Conservation (phyloP, 2,797 vertebrate species). For the Acomys russatus region DNA sequence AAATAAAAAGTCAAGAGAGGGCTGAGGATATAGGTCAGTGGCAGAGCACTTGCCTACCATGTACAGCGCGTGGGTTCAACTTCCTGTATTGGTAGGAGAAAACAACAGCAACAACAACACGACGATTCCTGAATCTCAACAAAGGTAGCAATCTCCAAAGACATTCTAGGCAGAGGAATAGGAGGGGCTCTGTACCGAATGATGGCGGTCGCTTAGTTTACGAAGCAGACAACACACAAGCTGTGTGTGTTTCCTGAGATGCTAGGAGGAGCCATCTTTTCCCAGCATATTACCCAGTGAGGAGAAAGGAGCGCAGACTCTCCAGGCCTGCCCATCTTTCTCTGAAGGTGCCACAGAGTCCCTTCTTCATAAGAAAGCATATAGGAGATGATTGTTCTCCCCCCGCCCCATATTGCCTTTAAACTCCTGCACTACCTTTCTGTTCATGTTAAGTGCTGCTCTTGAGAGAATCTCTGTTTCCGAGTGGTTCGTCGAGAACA, state of each 20-base stretch:
- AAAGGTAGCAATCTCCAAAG: background rate
- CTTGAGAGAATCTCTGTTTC: conserved; percentile 78
- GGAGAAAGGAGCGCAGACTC: fast-evolving
- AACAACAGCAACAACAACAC: background rate
- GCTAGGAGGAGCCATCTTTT: background rate
- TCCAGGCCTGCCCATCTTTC: background rate
- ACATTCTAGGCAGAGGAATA: background rate
- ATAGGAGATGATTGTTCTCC: conserved; percentile 56
- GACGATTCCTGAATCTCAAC: background rate
- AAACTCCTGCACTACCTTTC: conserved; percentile 62
- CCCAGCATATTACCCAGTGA: fast-evolving
- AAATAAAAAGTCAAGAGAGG: background rate
- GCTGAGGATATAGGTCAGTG: background rate
- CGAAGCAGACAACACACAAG: background rate
- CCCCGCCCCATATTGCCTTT: conserved; percentile 30
- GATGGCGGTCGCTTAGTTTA: background rate
- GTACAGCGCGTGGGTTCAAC: background rate
- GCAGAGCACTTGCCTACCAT: background rate
- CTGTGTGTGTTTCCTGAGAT: background rate
- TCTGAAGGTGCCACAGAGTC: too few relatives aligned
- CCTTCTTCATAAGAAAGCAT: background rate
- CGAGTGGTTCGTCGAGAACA: conserved; percentile 75
- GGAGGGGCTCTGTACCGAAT: background rate
- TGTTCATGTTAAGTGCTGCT: conserved; percentile 34
- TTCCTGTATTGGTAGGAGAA: background rate